Evolutionary conservation across 2,888 invertebrate species (phyloP).

Genomic region (Candidula unifasciata): DNA sequence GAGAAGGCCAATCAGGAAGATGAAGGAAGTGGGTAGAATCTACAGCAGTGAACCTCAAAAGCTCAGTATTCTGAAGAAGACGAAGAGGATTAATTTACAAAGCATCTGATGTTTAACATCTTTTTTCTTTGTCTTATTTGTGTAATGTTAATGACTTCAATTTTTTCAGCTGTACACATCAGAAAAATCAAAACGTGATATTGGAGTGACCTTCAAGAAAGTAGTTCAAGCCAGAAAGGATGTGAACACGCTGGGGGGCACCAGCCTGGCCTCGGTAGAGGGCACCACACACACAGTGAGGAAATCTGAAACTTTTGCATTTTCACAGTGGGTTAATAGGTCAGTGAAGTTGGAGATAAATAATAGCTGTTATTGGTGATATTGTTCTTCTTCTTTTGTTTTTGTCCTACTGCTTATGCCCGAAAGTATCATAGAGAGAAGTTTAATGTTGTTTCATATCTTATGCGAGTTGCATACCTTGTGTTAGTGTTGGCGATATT

Average conservation of each 20-base stretch:
- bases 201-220: slow-evolving; percentile 94
- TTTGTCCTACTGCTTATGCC: no score
- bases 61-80: no score
- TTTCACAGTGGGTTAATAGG: slow-evolving; percentile 97
- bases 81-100: no score
- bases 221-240: slow-evolving; percentile 94
- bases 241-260: slow-evolving; percentile 93
- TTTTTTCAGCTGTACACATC: slow-evolving; percentile 85
- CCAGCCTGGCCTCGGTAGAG: slow-evolving; percentile 94
- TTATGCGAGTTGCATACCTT: no score
- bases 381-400: no score
- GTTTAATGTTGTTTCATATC: no score
- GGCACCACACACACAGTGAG: slow-evolving; percentile 88
- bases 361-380: no score
- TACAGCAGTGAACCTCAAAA: no score
- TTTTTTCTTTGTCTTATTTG: slow-evolving; percentile 16
- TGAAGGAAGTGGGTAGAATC: no score
- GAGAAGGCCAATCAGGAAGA: no score
- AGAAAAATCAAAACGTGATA: slow-evolving; percentile 89
- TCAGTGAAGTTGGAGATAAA: background rate
- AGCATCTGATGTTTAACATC: background rate
- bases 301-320: slow-evolving; percentile 91
- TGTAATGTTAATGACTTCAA: background rate
- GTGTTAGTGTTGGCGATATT: no score
- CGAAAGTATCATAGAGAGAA: no score